Conservation (phyloP, 2,797 vertebrate genomes). For the Hydrophis major region DNA sequence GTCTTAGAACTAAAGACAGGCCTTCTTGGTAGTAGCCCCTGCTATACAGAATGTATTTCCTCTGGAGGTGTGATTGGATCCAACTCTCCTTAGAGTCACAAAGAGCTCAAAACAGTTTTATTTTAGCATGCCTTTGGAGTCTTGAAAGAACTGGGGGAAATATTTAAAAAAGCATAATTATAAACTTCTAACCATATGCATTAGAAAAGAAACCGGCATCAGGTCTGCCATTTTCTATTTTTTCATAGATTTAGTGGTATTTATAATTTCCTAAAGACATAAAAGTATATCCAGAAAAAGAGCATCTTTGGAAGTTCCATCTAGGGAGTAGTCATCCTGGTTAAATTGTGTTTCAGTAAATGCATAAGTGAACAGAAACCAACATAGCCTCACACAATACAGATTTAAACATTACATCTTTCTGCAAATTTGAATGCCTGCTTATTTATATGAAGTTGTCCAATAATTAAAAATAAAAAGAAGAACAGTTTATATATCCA, state of each 20-base stretch:
- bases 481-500: background rate
- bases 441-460: background rate
- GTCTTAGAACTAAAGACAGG: background rate
- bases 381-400: background rate
- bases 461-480: background rate
- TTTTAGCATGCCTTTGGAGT: background rate
- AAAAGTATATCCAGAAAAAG: background rate
- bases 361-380: background rate
- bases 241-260: background rate
- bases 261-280: background rate
- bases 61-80: background rate
- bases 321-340: background rate
- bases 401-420: background rate
- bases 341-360: background rate
- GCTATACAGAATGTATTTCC: background rate
- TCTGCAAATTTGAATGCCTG: background rate
- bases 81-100: background rate
- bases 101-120: background rate
- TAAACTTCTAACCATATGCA: background rate
- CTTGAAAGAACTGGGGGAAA: background rate
- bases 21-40: background rate
- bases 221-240: background rate
- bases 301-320: background rate
- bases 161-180: background rate
- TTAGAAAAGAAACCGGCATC: background rate